Evolutionary conservation across 2,888 invertebrate species (phyloP).

Genomic region (Oscheius sp.): DNA sequence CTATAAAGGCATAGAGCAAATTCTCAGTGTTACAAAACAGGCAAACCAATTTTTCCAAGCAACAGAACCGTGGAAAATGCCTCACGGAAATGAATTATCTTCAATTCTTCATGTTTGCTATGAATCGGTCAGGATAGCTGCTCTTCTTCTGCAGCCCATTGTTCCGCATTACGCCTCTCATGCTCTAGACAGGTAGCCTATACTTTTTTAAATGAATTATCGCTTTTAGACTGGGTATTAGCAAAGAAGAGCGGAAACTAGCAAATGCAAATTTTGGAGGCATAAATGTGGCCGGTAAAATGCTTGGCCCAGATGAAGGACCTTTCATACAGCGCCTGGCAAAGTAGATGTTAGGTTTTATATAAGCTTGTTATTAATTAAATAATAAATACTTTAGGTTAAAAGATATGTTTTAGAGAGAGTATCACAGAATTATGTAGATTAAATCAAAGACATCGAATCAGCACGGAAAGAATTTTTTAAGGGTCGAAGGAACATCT

Average conservation of each 20-base stretch:
- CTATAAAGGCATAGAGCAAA: slow-evolving; percentile 78
- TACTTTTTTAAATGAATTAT: slow-evolving; percentile 5
- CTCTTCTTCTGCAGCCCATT: slow-evolving; percentile 85
- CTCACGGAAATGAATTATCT: slow-evolving; percentile 76
- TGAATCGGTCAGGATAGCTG: slow-evolving; percentile 83
- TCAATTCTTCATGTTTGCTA: slow-evolving; percentile 78
- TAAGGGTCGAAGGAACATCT: slow-evolving; percentile 8
- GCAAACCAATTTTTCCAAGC: slow-evolving; percentile 88
- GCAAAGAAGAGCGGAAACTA: slow-evolving; percentile 37
- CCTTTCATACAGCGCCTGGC: slow-evolving; percentile 15
- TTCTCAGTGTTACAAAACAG: slow-evolving; percentile 80
- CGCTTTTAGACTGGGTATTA: slow-evolving; percentile 48
- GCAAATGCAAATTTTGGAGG: slow-evolving; percentile 41
- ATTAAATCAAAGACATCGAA: background rate
- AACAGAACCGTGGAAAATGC: slow-evolving; percentile 87
- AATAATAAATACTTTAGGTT: too few relatives aligned
- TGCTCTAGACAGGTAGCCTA: slow-evolving; percentile 75
- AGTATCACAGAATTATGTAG: slow-evolving; percentile 1
- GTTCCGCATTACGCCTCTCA: slow-evolving; percentile 80
- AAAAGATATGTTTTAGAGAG: too few relatives aligned
- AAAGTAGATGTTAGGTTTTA: background rate
- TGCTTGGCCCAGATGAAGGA: slow-evolving; percentile 1
- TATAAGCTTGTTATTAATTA: background rate
- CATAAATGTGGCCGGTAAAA: background rate
- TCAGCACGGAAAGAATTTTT: slow-evolving; percentile 19